Evolutionary conservation across 2,797 vertebrate genomes (phyloP), one percentile per base, ranked within the genome.

Genomic region (Babyrousa celebensis): DNA sequence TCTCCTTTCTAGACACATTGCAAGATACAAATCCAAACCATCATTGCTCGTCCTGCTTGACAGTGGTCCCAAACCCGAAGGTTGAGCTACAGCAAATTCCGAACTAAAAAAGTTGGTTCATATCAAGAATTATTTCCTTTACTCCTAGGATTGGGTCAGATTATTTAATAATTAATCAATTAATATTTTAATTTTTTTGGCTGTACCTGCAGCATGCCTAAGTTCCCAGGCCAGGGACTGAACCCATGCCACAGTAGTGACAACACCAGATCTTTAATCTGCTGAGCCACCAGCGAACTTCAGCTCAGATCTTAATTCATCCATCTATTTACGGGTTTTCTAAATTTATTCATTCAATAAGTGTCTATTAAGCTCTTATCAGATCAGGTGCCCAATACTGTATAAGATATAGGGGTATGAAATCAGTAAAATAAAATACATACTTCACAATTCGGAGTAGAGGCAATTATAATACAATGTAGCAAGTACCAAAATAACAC

Each of bases 301-400:
- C 9, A 48, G 43, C 58, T 95, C 71, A 82, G 60, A 90, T 74
- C 36, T 40, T 85, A 92, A 86, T n/a, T 80, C 43, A 90, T 43
- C 58, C 60, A 71, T 65, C 40, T 80, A 72, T 36, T 60, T 68
- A 65, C 2, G 63, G 43, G 58, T 70, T 95, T 94, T n/a, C 70
- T 94, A 92, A 87, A 87, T 75, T 3, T 52, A 86, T 83, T 82
- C n/a, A 72, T 56, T 90, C 80, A 83, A 43, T 95, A 56, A 88
- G 12, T 82, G 78, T 68, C 85, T 93, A 85, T 91, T 78, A 95
- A 83, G 21, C 52, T 86, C 48, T 89, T 70, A 92, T 10, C 14
- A 84, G 74, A 60, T 70, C 58, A 86, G 63, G 40, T 92, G 52
- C 63, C 63, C 7, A 36, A 84, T 18, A 85, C 14, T 70, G 25